Conservation (phyloP, 2,113 vertebrate genomes). For the Carassius carassius region DNA sequence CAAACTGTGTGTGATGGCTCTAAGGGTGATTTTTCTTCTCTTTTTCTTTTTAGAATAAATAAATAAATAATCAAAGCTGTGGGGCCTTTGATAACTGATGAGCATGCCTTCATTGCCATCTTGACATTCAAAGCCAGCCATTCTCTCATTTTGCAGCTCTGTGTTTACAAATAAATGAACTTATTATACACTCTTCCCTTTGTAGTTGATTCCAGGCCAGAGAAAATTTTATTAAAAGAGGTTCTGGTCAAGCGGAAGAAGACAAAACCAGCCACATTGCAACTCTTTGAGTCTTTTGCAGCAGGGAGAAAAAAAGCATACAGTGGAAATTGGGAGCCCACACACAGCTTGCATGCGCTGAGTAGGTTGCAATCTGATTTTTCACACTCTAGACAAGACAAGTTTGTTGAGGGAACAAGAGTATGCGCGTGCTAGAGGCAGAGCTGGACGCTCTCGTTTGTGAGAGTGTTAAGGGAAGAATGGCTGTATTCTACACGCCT, state of each 20-base stretch:
- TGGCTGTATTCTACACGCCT: slow-evolving; percentile 69
- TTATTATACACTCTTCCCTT: slow-evolving; percentile 77
- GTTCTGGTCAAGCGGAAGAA: slow-evolving; percentile 70
- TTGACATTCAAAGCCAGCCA: slow-evolving; percentile 74
- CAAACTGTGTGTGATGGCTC: slow-evolving; percentile 78
- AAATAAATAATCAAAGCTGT: slow-evolving; percentile 75
- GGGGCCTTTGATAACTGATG: slow-evolving; percentile 70
- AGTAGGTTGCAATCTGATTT: slow-evolving; percentile 71
- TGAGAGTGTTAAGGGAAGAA: slow-evolving; percentile 63
- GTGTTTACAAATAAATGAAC: slow-evolving; percentile 81
- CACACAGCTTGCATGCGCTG: slow-evolving; percentile 54
- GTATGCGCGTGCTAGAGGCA: slow-evolving; percentile 67
- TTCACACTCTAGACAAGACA: slow-evolving; percentile 71
- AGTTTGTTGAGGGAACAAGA: slow-evolving; percentile 72
- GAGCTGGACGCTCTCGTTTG: slow-evolving; percentile 62
- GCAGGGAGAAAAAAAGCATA: slow-evolving; percentile 62
- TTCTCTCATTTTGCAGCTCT: slow-evolving; percentile 74
- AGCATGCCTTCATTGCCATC: slow-evolving; percentile 70
- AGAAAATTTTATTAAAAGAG: slow-evolving; percentile 69
- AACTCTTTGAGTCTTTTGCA: slow-evolving; percentile 64
- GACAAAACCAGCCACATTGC: slow-evolving; percentile 67
- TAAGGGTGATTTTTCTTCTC: slow-evolving; percentile 72
- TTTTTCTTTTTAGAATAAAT: slow-evolving; percentile 61
- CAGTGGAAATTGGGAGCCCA: slow-evolving; percentile 57
- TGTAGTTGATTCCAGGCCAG: slow-evolving; percentile 67